Percentiles rank a stretch among this genome's conserved stretches.
Conservation (phyloP, 2,888 invertebrate species). For the Thereva nobilitata region DNA sequence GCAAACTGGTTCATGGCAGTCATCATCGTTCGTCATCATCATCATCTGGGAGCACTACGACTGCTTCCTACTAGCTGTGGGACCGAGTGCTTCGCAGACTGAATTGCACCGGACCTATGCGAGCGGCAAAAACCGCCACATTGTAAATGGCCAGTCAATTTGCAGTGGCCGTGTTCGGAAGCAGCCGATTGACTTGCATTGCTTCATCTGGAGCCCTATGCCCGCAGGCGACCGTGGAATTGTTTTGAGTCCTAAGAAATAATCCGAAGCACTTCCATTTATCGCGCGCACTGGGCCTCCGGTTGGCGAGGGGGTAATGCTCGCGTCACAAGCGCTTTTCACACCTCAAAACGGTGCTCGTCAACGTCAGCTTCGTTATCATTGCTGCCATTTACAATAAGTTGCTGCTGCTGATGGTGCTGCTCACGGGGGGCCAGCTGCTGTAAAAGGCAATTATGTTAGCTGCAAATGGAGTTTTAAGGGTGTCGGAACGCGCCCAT, state of each 20-base stretch:
- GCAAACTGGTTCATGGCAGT: no score
- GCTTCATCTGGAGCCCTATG: conserved; percentile 14
- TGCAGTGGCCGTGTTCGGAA: conserved; percentile 39
- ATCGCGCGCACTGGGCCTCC: no score
- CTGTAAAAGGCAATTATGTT: conserved; percentile 20
- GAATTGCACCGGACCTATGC: conserved; percentile 8
- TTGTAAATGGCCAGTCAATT: conserved; percentile 38
- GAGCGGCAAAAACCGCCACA: not conserved
- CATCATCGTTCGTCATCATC: no score
- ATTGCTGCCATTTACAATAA: conserved; percentile 21
- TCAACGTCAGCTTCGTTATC: not conserved
- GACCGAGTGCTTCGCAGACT: no score
- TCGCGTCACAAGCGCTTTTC: no score
- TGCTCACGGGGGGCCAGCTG: conserved; percentile 2
- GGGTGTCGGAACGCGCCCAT: conserved; percentile 22
- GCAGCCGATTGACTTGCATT: conserved; percentile 28
- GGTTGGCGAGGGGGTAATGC: no score
- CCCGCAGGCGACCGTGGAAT: not conserved
- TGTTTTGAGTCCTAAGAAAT: conserved; percentile 1
- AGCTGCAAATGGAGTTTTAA: conserved; percentile 16
- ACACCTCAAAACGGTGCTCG: not conserved
- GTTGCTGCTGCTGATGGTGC: conserved; percentile 8
- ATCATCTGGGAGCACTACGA: no score
- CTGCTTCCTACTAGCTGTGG: no score
- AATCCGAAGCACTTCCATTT: not conserved